Conservation (phyloP, 2,797 vertebrate genomes). For the Carduelis carduelis region DNA sequence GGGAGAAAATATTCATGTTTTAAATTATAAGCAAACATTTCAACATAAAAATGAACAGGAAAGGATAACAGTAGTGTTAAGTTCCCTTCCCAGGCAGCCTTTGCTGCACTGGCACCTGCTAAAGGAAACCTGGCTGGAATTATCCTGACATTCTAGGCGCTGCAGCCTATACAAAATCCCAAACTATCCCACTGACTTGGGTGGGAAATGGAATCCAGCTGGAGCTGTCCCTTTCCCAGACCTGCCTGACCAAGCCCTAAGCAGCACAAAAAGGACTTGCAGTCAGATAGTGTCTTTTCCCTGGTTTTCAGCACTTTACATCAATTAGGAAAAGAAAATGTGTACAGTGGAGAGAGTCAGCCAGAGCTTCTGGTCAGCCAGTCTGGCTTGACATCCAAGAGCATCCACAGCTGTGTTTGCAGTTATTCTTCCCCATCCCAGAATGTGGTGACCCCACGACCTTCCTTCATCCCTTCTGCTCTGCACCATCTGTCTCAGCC, state of each 20-base stretch:
- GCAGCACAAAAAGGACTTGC: fast-evolving
- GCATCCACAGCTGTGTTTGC: background rate
- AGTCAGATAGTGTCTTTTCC: background rate
- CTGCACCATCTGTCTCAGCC: background rate
- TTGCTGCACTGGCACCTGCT: background rate
- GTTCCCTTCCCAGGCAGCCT: background rate
- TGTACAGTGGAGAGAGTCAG: background rate
- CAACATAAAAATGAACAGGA: background rate
- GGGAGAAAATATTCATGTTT: background rate
- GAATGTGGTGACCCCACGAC: background rate
- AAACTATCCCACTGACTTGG: background rate
- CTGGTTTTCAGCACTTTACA: background rate
- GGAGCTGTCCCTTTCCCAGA: background rate
- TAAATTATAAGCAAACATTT: background rate
- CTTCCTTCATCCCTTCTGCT: background rate
- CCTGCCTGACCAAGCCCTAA: background rate
- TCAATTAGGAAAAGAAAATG: background rate
- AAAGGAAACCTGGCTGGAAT: background rate
- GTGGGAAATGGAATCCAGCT: background rate
- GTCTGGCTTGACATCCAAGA: background rate
- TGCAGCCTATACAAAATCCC: background rate
- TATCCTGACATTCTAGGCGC: background rate
- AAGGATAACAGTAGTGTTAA: background rate
- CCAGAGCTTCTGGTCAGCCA: background rate
- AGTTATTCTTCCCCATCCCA: background rate